Evolutionary conservation across 2,797 vertebrate species (phyloP).

Genomic region (Sebastes itinus): DNA sequence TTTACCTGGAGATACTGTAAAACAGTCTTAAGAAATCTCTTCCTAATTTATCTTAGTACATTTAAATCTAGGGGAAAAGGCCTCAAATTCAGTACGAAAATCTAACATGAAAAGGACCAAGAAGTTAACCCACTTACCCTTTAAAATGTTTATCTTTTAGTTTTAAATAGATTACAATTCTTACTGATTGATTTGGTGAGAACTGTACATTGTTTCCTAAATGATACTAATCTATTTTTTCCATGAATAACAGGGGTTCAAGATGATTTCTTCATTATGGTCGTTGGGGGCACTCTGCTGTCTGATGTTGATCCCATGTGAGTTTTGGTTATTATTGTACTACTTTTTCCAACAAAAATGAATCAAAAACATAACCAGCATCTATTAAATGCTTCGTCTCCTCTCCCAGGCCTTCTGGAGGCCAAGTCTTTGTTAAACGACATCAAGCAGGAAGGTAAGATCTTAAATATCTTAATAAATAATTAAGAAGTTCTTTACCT

Average conservation of each 20-base stretch:
- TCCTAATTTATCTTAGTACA: background rate
- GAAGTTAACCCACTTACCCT: too few relatives aligned
- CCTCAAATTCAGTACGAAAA: background rate
- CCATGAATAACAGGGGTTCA: slow-evolving; percentile 45
- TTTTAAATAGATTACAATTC: background rate
- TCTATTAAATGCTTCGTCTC: background rate
- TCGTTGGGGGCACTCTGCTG: slow-evolving; percentile 63
- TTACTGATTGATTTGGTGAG: background rate
- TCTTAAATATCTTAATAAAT: too few relatives aligned
- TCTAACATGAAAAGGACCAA: background rate
- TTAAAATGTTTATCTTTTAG: background rate
- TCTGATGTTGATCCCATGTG: slow-evolving; percentile 67
- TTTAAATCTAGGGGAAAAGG: fast-evolving
- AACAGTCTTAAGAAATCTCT: background rate
- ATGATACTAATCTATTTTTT: background rate
- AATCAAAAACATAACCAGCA: background rate
- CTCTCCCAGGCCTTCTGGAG: slow-evolving; percentile 69
- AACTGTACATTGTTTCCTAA: background rate
- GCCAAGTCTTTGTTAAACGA: slow-evolving; percentile 76
- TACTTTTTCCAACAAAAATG: too few relatives aligned
- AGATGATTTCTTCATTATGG: slow-evolving; percentile 70
- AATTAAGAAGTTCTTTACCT: too few relatives aligned
- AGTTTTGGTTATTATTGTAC: slow-evolving; percentile 2
- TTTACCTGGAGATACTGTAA: background rate
- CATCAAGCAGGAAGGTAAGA: slow-evolving; percentile 78